phyloP scores from a whole-genome alignment of 2,888 invertebrate genomes.

The Nemotelus nigrinus region DNA sequence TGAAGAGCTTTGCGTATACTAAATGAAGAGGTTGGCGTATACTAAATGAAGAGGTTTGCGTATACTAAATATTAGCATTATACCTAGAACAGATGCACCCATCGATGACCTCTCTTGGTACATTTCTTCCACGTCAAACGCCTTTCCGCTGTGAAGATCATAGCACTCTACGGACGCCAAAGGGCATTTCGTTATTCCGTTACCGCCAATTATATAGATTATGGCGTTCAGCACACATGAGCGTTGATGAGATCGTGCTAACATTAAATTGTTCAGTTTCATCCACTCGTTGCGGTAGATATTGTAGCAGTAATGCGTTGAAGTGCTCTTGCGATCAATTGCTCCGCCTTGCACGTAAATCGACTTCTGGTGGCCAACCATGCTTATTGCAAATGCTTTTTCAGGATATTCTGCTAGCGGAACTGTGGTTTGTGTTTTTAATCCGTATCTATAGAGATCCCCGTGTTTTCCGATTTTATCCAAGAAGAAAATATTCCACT shows the following conservation, averaged over 20 bases:
- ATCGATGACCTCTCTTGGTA: constrained; percentile 56
- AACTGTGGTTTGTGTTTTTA: constrained; percentile 53
- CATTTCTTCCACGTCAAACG: constrained; percentile 55
- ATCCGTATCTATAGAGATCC: constrained; percentile 54
- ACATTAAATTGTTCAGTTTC: constrained; percentile 52
- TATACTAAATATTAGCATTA: neutral
- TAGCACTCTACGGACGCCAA: constrained; percentile 55
- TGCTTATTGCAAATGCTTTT: constrained; percentile 56
- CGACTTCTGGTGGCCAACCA: constrained; percentile 55
- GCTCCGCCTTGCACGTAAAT: constrained; percentile 57
- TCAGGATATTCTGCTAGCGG: constrained; percentile 54
- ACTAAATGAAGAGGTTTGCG: too few species aligned
- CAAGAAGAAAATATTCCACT: constrained; percentile 57
- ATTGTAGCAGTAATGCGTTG: constrained; percentile 55
- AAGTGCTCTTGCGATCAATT: constrained; percentile 39
- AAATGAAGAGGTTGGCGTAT: too few species aligned
- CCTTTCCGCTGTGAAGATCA: constrained; percentile 54
- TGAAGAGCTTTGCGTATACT: neutral
- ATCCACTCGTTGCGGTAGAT: constrained; percentile 57
- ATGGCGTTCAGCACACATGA: constrained; percentile 55
- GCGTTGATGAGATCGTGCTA: constrained; percentile 57
- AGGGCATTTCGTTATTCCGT: constrained; percentile 53
- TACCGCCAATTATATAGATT: constrained; percentile 57
- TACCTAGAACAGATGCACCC: constrained; percentile 56
- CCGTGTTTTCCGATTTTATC: constrained; percentile 58